A percentile compares a stretch with the other conserved stretches of the same genome.
phyloP scores from a whole-genome alignment of 2,113 vertebrate species.

The Paradoxurus hermaphroditus region DNA sequence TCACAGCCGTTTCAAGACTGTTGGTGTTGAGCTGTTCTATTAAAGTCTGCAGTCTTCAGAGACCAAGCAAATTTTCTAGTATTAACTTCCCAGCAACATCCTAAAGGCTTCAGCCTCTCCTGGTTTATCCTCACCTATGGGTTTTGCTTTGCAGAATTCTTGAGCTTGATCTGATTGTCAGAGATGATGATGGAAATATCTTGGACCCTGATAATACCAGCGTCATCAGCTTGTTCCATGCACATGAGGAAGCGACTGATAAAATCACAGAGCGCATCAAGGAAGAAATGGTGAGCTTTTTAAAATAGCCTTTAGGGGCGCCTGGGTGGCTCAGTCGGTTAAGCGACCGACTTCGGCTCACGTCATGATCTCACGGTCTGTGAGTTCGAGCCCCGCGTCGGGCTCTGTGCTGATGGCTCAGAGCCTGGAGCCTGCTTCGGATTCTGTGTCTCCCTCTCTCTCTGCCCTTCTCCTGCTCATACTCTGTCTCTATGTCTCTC shows the following conservation, averaged over 20 bases:
- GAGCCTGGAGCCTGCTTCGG: no score
- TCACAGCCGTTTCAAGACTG: not conserved
- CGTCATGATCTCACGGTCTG: no score
- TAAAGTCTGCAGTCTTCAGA: not conserved
- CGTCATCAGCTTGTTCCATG: constrained; percentile 95
- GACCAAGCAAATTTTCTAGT: not conserved
- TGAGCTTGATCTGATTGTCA: constrained; percentile 94
- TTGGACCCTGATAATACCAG: constrained; percentile 94
- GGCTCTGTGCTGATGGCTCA: no score
- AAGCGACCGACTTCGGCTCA: no score
- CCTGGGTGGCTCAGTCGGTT: no score
- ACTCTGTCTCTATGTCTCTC: no score
- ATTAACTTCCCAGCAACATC: not conserved
- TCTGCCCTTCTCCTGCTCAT: no score
- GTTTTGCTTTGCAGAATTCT: constrained; percentile 87
- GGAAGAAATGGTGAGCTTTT: constrained; percentile 91
- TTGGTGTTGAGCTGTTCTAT: not conserved
- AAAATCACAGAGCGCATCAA: constrained; percentile 96
- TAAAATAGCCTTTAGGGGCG: not conserved
- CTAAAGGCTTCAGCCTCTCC: not conserved
- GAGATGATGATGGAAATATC: constrained; percentile 95
- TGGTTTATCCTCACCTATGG: not conserved
- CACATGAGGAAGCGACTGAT: constrained; percentile 92
- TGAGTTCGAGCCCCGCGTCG: no score
- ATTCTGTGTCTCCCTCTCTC: no score